Evolutionary conservation across 2,888 invertebrate genomes (phyloP), one percentile per base, ranked within the genome.

Genomic region (Anorthoa munda): DNA sequence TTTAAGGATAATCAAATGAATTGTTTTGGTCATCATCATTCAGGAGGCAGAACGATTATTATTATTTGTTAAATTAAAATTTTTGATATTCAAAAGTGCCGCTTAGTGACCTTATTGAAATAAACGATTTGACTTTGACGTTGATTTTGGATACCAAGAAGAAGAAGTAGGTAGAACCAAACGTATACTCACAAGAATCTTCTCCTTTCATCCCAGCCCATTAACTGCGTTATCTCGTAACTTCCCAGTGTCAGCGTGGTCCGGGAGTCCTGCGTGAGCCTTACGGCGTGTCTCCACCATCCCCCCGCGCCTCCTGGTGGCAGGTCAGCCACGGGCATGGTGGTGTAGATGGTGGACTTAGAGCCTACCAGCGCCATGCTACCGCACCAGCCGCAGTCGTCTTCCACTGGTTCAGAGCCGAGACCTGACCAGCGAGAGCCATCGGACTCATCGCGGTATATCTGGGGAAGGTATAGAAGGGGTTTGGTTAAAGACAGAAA

Each of bases 121-220:
- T 31, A 31, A 31, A 31, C 31, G 31, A 31, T 31, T 31, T 31
- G 31, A 31, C 31, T 31, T 3, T 26, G 26, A 4, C 26, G 2
- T 31, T 31, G 31, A 31, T 31, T 31, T 31, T 31, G 31, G 31
- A 31, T 7, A 31, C 31, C 0, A 31, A 31, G 31, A 31, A 31
- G 7, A 31, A 31, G 5, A 7, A 31, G 5, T 31, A 31, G 31
- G 31, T 2, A 31, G 11, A 31, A 31, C 39, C 18, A 21, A 59
- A 58, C 4, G n/a, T 5, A 21, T 60, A 96, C 97, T 97, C 88
- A 98, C 97, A 98, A 97, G 66, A 97, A 93, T 81, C 97, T 97
- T 83, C 97, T 97, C 72, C 96, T 94, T 88, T 98, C 98, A 89
- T 98, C 98, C 98, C 98, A 98, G 0, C 97, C 98, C 12, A 98